phyloP scores from a whole-genome alignment of 2,888 invertebrate genomes.

The Allygus modestus region DNA sequence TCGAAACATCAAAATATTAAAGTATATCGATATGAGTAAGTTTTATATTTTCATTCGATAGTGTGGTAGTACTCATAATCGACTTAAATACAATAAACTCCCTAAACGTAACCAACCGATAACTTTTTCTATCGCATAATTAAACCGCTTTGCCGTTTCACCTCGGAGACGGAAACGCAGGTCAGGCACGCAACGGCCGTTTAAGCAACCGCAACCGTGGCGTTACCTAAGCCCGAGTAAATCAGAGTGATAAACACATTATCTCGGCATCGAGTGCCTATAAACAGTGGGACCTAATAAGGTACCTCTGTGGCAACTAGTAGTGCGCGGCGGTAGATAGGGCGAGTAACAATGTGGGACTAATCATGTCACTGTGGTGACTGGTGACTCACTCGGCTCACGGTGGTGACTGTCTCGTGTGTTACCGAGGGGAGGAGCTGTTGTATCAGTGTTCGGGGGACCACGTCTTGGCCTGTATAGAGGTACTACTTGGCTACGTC shows the following conservation, averaged over 20 bases:
- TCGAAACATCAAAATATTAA: no score
- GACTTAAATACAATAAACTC: no score
- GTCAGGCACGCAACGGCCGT: slow-evolving; percentile 18
- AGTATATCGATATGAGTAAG: no score
- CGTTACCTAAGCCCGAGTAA: slow-evolving; percentile 31
- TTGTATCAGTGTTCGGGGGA: no score
- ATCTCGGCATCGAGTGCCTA: slow-evolving; percentile 35
- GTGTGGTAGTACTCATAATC: no score
- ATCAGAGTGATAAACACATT: slow-evolving; percentile 51
- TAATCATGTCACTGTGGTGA: slow-evolving; percentile 40
- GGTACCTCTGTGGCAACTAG: slow-evolving; percentile 45
- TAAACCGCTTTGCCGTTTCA: no score
- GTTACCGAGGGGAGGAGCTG: no score
- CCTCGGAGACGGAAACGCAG: neutral
- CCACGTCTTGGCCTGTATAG: no score
- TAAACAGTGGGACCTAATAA: slow-evolving; percentile 40
- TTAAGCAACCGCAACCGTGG: neutral
- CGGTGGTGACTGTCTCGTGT: neutral
- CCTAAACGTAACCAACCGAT: no score
- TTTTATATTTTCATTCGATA: no score
- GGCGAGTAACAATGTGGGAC: slow-evolving; percentile 11
- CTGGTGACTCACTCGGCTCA: slow-evolving; percentile 13
- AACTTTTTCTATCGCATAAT: no score
- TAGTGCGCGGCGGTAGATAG: neutral
- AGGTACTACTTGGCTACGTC: no score